A percentile compares a stretch with the other conserved stretches of the same genome.
These are phyloP conservation scores for Antennarius striatus DNA, from an alignment of 2,113 vertebrate species.

Conservation along the genomic window DNA sequence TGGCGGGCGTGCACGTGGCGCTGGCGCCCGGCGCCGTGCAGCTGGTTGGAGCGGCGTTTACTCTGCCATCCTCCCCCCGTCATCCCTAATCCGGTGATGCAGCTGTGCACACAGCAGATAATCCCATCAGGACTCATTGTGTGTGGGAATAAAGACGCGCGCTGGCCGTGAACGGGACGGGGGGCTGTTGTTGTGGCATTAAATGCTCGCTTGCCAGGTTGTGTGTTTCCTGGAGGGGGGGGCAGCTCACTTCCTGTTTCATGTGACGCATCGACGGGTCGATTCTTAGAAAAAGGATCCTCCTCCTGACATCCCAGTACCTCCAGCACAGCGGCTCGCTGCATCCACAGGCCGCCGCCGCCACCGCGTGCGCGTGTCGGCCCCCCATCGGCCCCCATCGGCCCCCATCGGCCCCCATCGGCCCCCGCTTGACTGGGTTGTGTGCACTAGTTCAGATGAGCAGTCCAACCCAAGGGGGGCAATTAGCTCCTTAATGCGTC, in stretches of 20 bases:
- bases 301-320: too few relatives aligned
- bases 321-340: too few relatives aligned
- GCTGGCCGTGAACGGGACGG: conserved; percentile 49
- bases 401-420: too few relatives aligned
- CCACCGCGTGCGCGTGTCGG: too few relatives aligned
- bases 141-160: conserved; percentile 70
- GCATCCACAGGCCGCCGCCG: too few relatives aligned
- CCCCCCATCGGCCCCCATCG: too few relatives aligned
- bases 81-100: conserved; percentile 73
- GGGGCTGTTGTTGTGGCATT: conserved; percentile 65
- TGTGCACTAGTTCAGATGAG: conserved; percentile 63
- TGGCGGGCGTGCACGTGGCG: too few relatives aligned
- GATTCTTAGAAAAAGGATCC: too few relatives aligned
- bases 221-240: too few relatives aligned
- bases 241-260: too few relatives aligned
- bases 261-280: too few relatives aligned
- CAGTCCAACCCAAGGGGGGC: conserved; percentile 60
- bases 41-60: conserved; percentile 52
- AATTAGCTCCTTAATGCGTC: conserved; percentile 71
- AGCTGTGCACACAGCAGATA: conserved; percentile 73
- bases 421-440: conserved; percentile 46
- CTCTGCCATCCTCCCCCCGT: conserved; percentile 61
- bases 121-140: conserved; percentile 75
- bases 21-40: conserved; percentile 36
- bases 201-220: conserved; percentile 54